Conservation (phyloP, 2,888 invertebrate species). For the Odontothrips loti region DNA sequence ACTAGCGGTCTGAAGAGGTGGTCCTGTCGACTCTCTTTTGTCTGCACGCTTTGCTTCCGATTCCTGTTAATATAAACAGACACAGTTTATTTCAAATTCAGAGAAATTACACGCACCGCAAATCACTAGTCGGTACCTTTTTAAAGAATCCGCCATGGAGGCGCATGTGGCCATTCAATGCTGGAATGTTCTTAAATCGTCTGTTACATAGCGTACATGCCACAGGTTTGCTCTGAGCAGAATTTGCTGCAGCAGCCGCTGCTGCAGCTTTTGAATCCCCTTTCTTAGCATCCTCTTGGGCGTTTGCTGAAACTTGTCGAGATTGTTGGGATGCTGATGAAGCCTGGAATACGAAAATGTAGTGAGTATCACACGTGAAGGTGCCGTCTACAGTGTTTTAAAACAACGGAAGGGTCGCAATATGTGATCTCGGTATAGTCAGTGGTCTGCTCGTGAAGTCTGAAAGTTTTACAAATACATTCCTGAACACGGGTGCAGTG, state of each 20-base stretch:
- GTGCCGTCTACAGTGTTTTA: too few species aligned
- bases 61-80: slow-evolving; percentile 53
- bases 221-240: slow-evolving; percentile 68
- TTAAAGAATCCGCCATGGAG: slow-evolving; percentile 96
- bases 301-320: not conserved
- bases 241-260: slow-evolving; percentile 9
- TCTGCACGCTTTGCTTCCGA: slow-evolving; percentile 80
- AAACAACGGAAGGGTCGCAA: not conserved
- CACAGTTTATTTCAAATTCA: not conserved
- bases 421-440: too few species aligned
- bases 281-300: not conserved
- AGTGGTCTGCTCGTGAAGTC: too few species aligned
- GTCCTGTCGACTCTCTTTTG: slow-evolving; percentile 75
- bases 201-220: slow-evolving; percentile 93
- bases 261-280: slow-evolving; percentile 19
- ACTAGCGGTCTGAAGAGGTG: slow-evolving; percentile 87
- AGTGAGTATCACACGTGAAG: not conserved
- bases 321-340: too few species aligned
- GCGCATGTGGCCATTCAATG: slow-evolving; percentile 96
- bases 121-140: slow-evolving; percentile 56
- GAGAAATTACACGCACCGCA: not conserved
- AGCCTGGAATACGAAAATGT: not conserved
- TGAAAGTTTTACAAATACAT: too few species aligned
- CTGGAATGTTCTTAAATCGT: slow-evolving; percentile 95
- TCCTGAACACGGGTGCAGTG: too few species aligned